Base-by-base conservation (phyloP, 2,888 invertebrate genomes). In the Ormyrus rosae region DNA sequence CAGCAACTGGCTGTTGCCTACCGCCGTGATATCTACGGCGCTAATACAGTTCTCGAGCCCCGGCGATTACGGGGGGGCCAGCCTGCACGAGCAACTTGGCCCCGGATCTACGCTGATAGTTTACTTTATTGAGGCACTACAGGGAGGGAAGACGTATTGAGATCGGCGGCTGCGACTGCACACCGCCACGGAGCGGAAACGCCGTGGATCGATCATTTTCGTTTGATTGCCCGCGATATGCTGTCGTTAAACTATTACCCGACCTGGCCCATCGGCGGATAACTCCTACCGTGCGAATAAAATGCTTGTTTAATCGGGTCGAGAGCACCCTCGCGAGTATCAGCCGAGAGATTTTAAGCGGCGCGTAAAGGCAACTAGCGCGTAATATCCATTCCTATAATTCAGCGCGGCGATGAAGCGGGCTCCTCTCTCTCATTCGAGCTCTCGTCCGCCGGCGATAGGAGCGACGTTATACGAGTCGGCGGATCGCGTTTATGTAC, bases 151-250 rank as follows among this genome's bases (percentile, higher is more conserved):
- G 53, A 45, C 8, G 5, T 8, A 61, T 19, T 11, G 5, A 45
- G 45, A 8, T 51, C n/a, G 34, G 34, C 51, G 8, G 19, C 11
- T 11, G 55, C 19, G 68, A 68, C 13, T 34, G 10, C 50, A 34
- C 50, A 4, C 34, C 34, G 34, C 34, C 34, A 0, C 34, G 3
- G 34, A 34, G 34, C 34, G 34, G 34, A 34, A 34, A 34, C 34
- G 34, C 34, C 3, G 3, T 4, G 34, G 74, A 75, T 63, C 79
- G 55, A 82, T 84, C 85, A 84, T 84, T 58, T 70, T 70, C 64
- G 51, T 61, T 80, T 67, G 67, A 76, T 80, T 71, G 71, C 56
- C 55, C 51, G 53, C 60, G 34, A 10, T 67, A 56, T 13, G 13
- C 13, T 56, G 71, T 48, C 53, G 55, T 60, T 34, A 34, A 34